Conservation (phyloP, 1,140 invertebrate species). For the Lycorma delicatula region DNA sequence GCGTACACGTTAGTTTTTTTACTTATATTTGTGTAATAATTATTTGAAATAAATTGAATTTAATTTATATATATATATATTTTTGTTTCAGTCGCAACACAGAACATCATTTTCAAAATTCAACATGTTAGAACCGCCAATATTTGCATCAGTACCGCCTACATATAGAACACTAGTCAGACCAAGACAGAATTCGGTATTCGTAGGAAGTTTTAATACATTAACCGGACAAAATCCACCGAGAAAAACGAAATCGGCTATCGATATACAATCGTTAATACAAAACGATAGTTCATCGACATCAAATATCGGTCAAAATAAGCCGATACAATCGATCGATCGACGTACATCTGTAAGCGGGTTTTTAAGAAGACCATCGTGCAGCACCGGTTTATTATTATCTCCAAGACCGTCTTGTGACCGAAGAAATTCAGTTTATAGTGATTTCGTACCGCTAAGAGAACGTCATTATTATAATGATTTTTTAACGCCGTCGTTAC, state of each 20-base stretch:
- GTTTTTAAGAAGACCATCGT: slow-evolving; percentile 18
- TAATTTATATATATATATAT: no score
- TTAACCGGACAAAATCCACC: slow-evolving; percentile 37
- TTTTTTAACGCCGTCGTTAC: no score
- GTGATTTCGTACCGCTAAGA: not conserved
- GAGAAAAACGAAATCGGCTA: slow-evolving; percentile 68
- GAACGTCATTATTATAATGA: not conserved
- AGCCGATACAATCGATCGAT: slow-evolving; percentile 16
- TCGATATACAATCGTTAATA: slow-evolving; percentile 68
- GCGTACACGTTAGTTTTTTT: no score
- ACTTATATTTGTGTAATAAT: no score
- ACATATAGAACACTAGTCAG: slow-evolving; percentile 35
- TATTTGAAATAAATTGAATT: no score
- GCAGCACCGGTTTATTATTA: not conserved
- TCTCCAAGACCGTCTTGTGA: not conserved
- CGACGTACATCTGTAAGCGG: slow-evolving; percentile 27
- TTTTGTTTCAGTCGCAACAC: slow-evolving; percentile 42
- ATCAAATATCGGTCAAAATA: not conserved
- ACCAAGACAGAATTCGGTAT: slow-evolving; percentile 71
- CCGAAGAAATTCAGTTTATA: not conserved
- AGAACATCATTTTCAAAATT: slow-evolving; percentile 56
- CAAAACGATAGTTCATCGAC: slow-evolving; percentile 38
- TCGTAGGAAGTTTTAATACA: slow-evolving; percentile 59
- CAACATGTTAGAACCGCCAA: slow-evolving; percentile 44
- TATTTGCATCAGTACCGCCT: slow-evolving; percentile 35